Percentiles rank a stretch among this genome's conserved stretches.
Evolutionary conservation across 2,113 vertebrate genomes (phyloP).

Genomic region (Epinephelus moara): DNA sequence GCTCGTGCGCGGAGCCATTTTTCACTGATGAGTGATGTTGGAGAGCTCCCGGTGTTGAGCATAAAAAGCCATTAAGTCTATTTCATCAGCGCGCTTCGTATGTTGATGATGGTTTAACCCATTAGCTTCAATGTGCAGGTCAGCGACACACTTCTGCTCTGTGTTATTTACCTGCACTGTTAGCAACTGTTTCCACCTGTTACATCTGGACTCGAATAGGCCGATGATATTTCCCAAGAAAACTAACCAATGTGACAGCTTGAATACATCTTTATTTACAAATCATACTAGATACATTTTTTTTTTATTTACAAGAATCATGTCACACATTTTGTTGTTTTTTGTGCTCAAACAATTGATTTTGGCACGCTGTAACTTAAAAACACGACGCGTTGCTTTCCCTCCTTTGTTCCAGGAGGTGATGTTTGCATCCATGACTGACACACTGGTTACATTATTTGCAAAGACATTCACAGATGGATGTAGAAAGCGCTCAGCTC

Average conservation of each 20-base stretch:
- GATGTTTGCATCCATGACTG: not conserved
- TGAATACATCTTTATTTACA: slow-evolving; percentile 20
- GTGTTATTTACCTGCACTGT: not conserved
- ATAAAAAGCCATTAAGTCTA: not conserved
- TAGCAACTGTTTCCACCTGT: not conserved
- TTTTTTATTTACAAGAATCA: slow-evolving; percentile 27
- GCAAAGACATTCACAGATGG: slow-evolving; percentile 14
- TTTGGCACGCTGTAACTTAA: not conserved
- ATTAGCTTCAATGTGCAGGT: not conserved
- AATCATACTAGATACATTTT: not conserved
- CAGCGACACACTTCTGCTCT: not conserved
- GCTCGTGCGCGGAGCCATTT: not conserved
- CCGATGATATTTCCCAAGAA: not conserved
- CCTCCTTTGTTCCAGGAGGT: not conserved
- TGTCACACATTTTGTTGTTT: not conserved
- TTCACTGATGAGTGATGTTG: not conserved
- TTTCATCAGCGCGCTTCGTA: no score
- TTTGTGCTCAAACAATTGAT: not conserved
- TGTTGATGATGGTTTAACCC: not conserved
- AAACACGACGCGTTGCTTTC: not conserved
- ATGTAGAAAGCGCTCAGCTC: slow-evolving; percentile 2
- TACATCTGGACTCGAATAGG: no score
- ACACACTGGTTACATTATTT: not conserved
- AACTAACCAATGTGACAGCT: not conserved
- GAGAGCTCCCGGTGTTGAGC: not conserved